Base-by-base conservation (phyloP, 1,140 invertebrate species). In the Radopholus similis region DNA sequence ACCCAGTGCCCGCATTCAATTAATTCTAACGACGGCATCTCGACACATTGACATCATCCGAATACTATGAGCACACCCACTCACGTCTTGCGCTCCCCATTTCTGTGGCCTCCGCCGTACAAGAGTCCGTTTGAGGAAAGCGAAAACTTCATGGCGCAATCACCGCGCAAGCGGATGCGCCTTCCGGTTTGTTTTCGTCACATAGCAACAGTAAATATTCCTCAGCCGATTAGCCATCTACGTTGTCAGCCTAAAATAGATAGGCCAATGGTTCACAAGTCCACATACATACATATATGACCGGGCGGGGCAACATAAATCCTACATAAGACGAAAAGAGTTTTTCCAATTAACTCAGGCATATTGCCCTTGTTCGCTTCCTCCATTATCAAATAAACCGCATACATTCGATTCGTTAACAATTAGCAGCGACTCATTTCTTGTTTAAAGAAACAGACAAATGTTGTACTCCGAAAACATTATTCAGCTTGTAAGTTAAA, bases 111-210 rank as follows among this genome's bases (percentile, higher is more conserved):
- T n/a, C n/a, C n/a, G 4, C 18, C 23, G 18, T 23, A 3, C 23
- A 65, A 11, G 30, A 42, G 66, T 40, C n/a, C n/a, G 13, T 38
- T 68, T n/a, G 64, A 63, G 28, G 66, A 68, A 30, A 55, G 42
- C 35, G 63, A 68, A 34, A 68, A 69, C 26, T 40, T 58, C 5
- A 35, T 68, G 44, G 28, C 37, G 35, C 47, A 68, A 23, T 68
- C 66, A 34, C 66, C 66, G 13, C 18, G 64, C 13, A 68, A 68
- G 55, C 32, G 66, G 15, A 56, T 53, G 30, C 40, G 66, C 13
- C 15, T 68, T 32, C 66, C 66, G 66, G 66, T 68, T 40, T 34
- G 18, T 49, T 49, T 65, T 35, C 23, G 32, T 26, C n/a, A 40
- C 44, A 42, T 47, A 26, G 40, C 32, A 51, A 21, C 15, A 23